Base-by-base conservation (phyloP, 2,888 invertebrate genomes). In the Eulithis testata region DNA sequence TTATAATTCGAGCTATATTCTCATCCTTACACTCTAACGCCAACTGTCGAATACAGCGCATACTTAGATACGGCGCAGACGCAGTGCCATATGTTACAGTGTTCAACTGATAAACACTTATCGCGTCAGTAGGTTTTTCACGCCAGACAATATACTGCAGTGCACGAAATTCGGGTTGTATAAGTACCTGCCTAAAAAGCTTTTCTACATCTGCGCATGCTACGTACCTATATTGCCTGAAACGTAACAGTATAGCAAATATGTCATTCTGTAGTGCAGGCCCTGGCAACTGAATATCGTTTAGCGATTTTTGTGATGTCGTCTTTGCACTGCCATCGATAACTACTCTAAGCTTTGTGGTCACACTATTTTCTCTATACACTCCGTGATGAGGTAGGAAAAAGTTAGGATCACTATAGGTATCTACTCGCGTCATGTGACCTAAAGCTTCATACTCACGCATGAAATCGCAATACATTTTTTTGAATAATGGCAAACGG, bases 261-360 rank as follows among this genome's bases (percentile, higher is more conserved):
- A 60, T 27, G 21, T 47, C 37, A 9, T 53, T 45, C 36, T 60
- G 60, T 4, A 60, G 5, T 11, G 45, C 14, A 7, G 60, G 54
- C 9, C 60, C 60, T 40, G 27, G 1, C 3, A 37, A 11, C 11
- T 60, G 60, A 11, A 60, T 60, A 4, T 60, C 54, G 12, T 60
- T 60, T 3, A 53, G 14, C 12, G 59, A 60, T 31, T 43, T 51
- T 2, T 31, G 5, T 9, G 59, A 44, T 3, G 59, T 36, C 5
- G 59, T 52, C 11, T 40, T 44, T n/a, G 55, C 55, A 49, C 65
- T 59, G 4, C 37, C 61, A 11, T 68, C 54, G 12, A 68, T 64
- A 0, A 64, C 67, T 3, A 64, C 64, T 1, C 67, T 59, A 7
- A 69, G 11, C 40, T 69, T 69, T 0, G 62, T 69, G 0, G 69